Conservation (phyloP, 2,113 vertebrate genomes). For the Amphilophus citrinellus region DNA sequence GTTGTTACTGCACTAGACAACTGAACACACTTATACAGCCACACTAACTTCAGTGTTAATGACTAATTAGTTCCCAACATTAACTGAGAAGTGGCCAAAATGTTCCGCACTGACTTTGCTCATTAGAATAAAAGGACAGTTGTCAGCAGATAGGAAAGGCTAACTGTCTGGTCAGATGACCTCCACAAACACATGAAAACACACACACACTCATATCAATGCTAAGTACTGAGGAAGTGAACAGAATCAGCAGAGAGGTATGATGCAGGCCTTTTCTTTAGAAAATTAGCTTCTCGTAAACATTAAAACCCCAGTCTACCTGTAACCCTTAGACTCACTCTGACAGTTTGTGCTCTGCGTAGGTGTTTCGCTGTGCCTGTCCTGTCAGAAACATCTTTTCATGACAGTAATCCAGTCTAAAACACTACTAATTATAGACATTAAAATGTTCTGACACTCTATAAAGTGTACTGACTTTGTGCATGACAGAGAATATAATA, state of each 20-base stretch:
- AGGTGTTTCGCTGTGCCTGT: not conserved
- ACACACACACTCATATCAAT: not conserved
- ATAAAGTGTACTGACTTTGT: not conserved
- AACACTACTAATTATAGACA: not conserved
- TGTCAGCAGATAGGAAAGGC: not conserved
- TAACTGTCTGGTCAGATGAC: not conserved
- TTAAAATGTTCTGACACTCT: not conserved
- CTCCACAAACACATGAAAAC: not conserved
- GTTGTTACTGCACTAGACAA: not conserved
- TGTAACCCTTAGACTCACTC: not conserved
- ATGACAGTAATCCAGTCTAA: not conserved
- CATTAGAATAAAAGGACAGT: not conserved
- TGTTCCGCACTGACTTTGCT: not conserved
- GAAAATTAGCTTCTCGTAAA: not conserved
- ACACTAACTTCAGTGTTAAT: not conserved
- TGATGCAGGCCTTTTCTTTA: not conserved
- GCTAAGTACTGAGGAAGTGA: not conserved
- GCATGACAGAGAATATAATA: not conserved
- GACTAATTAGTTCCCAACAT: constrained; percentile 9
- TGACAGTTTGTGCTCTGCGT: not conserved
- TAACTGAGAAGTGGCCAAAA: not conserved
- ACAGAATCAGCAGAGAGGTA: not conserved
- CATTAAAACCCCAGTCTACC: not conserved
- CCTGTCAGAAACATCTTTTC: not conserved
- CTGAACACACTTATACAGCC: not conserved